Base-by-base conservation (phyloP, 2,797 vertebrate species). In the Champsocephalus esox region DNA sequence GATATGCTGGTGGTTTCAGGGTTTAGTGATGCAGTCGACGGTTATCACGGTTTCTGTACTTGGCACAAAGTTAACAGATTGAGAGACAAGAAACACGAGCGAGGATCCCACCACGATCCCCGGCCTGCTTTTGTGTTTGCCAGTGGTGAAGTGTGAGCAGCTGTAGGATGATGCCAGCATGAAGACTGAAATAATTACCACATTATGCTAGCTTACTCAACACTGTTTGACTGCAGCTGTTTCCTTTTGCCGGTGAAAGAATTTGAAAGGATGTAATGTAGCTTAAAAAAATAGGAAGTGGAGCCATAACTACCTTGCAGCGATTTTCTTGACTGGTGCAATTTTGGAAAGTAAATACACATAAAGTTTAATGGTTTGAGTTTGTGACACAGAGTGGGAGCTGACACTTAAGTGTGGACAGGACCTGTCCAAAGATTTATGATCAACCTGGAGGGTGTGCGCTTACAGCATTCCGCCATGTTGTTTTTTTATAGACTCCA, bases 161-260 rank as follows among this genome's bases (percentile, higher is more conserved):
- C 92, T 92, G 91, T 69, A 82, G 75, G 75, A 80, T 70, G 86
- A 88, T 87, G 82, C 81, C 90, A 88, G 85, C 81, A 64, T 60
- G 78, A 87, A 73, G 69, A 86, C 81, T 88, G 85, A 87, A 91
- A 89, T 91, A 91, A 92, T 93, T 81, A 83, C 88, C 81, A 85
- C 88, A 84, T 78, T 54, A 79, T 90, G 91, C 74, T 57, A 59
- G 76, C 79, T 69, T 79, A 74, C 71, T 90, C 75, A 79, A 75
- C 76, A 32, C 24, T 34, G 51, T 38, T 63, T 75, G 71, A 58
- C 76, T 87, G 89, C 92, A 94, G 90, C 91, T 91, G 92, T 88
- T 92, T 91, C 69, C 79, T 84, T 61, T 81, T 76, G 80, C 69
- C 46, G 80, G 69, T 88, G 78, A 89, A 87, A 88, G 79, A 76